Base-by-base conservation (phyloP, 92 coral and sea anemone species). In the Zoanthus solanderi region DNA sequence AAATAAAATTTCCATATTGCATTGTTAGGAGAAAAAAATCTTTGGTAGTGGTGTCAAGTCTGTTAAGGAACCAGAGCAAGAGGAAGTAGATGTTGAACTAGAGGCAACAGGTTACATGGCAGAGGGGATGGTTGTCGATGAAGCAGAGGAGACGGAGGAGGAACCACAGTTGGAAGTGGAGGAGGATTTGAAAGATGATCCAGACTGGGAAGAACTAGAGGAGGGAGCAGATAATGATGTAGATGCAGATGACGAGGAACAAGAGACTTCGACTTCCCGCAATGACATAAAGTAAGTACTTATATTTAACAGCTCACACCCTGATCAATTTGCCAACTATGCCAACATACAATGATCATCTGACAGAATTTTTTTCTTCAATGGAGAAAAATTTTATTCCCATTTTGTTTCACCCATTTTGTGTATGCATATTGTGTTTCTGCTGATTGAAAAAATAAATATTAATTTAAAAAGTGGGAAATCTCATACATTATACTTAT, bases 231-330 rank as follows among this genome's bases (percentile, higher is more conserved):
- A 71, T 71, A 44, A 31, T 71, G 75, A 71, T 71, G 30, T 71
- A 71, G 75, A 71, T 10, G 75, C 75, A 6, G 75, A 71, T 71
- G 75, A 71, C 11, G 47, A 31, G 75, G 47, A 71, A 44, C 75
- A 71, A 34, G 75, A 71, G 75, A 71, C 75, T 71, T 71, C 75
- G 30, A 71, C 75, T 71, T 71, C 75, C 75, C 75, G 46, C 75
- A 71, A 71, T 71, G 46, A 71, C 47, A 31, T 71, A 71, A 29
- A 29, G 46, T 71, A 71, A 71, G 75, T 71, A 29, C 42, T 37
- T 37, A 37, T 29, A 71, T 71, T 71, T 12, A 5, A 46, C 30
- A 71, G 75, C 46, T 11, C 75, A 71, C 75, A 6, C 30, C 75
- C 75, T 71, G 75, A 30, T 32, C 75, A 71, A 71, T 71, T 44